A percentile compares a stretch with the other conserved stretches of the same genome.
Evolutionary conservation across 2,113 vertebrate species (phyloP).

Genomic region (Perca schrenkii): DNA sequence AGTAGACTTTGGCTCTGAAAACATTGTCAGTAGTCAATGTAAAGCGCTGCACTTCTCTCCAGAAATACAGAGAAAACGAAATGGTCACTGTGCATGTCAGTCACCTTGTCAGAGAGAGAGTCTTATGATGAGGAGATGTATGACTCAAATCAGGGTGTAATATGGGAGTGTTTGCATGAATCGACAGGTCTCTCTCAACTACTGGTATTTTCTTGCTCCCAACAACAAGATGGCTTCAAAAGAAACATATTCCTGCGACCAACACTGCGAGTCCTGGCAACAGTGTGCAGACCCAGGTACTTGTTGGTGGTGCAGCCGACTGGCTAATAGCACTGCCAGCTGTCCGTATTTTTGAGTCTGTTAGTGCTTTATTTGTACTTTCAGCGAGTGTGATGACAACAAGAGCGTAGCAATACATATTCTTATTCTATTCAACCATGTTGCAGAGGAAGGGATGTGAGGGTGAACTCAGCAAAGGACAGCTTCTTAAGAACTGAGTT

Average conservation of each 20-base stretch:
- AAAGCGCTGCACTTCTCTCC: background rate
- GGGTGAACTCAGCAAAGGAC: constrained; percentile 30
- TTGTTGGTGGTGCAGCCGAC: constrained; percentile 41
- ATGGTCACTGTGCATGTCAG: background rate
- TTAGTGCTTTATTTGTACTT: constrained; percentile 42
- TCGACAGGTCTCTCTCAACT: background rate
- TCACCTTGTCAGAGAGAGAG: background rate
- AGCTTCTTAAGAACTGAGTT: constrained; percentile 28
- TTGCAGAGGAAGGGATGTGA: constrained; percentile 15
- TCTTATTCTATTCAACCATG: background rate
- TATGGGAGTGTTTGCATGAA: background rate
- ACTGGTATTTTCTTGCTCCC: background rate
- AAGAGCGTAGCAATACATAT: background rate
- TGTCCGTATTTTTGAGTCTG: constrained; percentile 14
- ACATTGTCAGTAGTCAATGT: background rate
- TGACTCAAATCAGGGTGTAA: background rate
- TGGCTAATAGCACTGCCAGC: constrained; percentile 32
- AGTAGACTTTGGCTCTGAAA: background rate
- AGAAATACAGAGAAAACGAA: background rate
- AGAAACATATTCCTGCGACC: constrained; percentile 2
- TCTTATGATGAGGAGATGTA: background rate
- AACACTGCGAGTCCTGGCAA: constrained; percentile 12
- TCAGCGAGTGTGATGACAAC: constrained; percentile 37
- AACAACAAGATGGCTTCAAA: constrained; percentile 46
- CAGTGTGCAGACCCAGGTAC: constrained; percentile 40